phyloP scores from a whole-genome alignment of 2,797 vertebrate genomes.

The Argentina silus region DNA sequence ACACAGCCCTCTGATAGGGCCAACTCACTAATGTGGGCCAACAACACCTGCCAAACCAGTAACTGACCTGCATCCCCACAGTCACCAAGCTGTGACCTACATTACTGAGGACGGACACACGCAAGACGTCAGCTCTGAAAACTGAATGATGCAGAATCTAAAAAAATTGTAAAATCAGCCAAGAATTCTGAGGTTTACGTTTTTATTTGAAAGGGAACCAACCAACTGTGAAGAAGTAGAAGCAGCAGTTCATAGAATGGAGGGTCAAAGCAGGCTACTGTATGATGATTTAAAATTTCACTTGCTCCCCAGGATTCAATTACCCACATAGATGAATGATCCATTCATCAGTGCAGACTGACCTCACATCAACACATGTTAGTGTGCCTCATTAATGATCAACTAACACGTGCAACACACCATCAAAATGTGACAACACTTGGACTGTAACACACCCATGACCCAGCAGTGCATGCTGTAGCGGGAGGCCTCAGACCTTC shows the following conservation, averaged over 20 bases:
- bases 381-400: conserved; percentile 24
- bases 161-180: too few species aligned
- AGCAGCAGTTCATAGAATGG: too few species aligned
- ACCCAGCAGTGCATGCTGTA: not conserved
- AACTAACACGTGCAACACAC: not conserved
- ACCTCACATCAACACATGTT: conserved; percentile 16
- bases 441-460: not conserved
- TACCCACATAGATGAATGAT: too few species aligned
- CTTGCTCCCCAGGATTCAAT: too few species aligned
- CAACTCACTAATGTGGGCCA: conserved; percentile 39
- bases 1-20: conserved; percentile 23
- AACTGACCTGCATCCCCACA: conserved; percentile 38
- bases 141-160: too few species aligned
- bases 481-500: conserved; percentile 26
- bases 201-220: too few species aligned
- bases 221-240: too few species aligned
- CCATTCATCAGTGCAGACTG: not conserved
- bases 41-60: not conserved
- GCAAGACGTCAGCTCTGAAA: too few species aligned
- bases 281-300: too few species aligned
- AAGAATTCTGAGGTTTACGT: too few species aligned
- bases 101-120: not conserved
- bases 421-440: conserved; percentile 24
- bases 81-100: not conserved
- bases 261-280: too few species aligned